Percentiles rank a stretch among this genome's conserved stretches.
Conservation (phyloP, 2,797 vertebrate species). For the Epinephelus coioides region DNA sequence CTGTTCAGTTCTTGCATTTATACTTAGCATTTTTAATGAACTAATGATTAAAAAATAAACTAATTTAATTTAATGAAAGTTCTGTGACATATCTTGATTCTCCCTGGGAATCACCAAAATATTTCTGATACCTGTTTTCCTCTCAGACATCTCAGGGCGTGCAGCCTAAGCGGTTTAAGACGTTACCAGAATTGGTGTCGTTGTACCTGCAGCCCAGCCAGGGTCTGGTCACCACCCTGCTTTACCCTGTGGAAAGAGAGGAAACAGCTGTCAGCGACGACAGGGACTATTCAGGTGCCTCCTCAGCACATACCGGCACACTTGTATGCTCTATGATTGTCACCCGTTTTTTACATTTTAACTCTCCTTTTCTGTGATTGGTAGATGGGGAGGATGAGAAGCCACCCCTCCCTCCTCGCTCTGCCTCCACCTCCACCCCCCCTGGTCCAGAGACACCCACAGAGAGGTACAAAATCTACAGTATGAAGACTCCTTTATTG, state of each 20-base stretch:
- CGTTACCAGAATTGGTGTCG: slow-evolving; percentile 91
- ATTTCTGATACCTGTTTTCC: background rate
- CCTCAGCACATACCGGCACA: background rate
- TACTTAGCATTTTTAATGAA: no score
- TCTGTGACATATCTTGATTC: no score
- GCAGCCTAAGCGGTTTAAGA: slow-evolving; percentile 95
- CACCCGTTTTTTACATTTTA: background rate
- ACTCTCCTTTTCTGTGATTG: slow-evolving; percentile 45
- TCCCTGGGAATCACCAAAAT: no score
- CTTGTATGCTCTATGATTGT: background rate
- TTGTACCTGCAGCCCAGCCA: slow-evolving; percentile 96
- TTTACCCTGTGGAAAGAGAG: slow-evolving; percentile 94
- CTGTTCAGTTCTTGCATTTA: no score
- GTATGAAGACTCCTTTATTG: background rate
- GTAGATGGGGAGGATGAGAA: slow-evolving; percentile 97
- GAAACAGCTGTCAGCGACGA: slow-evolving; percentile 88
- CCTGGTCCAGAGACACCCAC: slow-evolving; percentile 80
- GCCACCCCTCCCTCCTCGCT: slow-evolving; percentile 94
- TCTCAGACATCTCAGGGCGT: slow-evolving; percentile 95
- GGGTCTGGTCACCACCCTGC: slow-evolving; percentile 94
- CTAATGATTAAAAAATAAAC: no score
- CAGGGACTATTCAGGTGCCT: slow-evolving; percentile 93
- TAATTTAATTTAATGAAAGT: no score
- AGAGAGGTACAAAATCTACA: slow-evolving; percentile 76
- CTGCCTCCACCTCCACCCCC: slow-evolving; percentile 89